Evolutionary conservation across 2,888 invertebrate genomes (phyloP).

Genomic region (Lasius fuliginosus): DNA sequence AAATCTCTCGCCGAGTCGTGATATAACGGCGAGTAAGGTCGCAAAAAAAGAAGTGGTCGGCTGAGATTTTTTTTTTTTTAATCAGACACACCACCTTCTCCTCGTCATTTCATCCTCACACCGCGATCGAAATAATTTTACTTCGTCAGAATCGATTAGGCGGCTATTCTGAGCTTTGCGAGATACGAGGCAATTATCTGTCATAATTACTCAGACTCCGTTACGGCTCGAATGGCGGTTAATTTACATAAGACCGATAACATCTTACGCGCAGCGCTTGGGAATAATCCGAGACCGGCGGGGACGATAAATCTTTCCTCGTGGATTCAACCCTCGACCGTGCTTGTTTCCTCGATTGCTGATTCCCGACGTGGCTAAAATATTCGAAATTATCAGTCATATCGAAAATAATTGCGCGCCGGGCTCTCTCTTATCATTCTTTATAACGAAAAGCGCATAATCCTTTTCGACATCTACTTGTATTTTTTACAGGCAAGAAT

Average conservation of each 20-base stretch:
- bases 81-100: not conserved
- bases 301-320: constrained; percentile 40
- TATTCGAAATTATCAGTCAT: constrained; percentile 3
- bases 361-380: not conserved
- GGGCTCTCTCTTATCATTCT: not conserved
- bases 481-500: not conserved
- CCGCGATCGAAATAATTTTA: not conserved
- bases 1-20: not conserved
- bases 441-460: not conserved
- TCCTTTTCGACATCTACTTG: not conserved
- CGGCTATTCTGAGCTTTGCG: constrained; percentile 25
- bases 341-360: not conserved
- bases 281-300: constrained; percentile 41
- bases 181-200: constrained; percentile 49
- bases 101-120: not conserved
- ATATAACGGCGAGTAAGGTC: not conserved
- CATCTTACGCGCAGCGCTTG: constrained; percentile 35
- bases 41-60: not conserved
- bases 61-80: not conserved
- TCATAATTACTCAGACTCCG: constrained; percentile 46
- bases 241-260: constrained; percentile 52
- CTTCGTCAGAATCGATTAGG: constrained; percentile 30
- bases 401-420: not conserved
- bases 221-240: constrained; percentile 36
- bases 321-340: constrained; percentile 46